Conservation (phyloP, 2,113 vertebrate genomes). For the Phainopepla nitens region DNA sequence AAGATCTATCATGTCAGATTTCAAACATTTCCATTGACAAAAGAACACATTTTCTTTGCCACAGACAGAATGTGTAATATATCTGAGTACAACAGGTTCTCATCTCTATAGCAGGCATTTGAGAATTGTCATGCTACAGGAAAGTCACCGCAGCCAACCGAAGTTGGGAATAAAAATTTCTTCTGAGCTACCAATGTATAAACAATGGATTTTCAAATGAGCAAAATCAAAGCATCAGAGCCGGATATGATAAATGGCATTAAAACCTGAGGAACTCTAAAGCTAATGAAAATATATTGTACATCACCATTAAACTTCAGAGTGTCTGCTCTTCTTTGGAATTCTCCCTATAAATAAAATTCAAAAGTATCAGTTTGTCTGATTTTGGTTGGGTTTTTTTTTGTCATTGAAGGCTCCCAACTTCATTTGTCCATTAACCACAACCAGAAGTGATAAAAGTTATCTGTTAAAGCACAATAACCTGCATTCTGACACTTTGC, state of each 20-base stretch:
- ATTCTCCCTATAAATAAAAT: neutral
- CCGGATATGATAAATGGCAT: neutral
- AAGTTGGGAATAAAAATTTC: neutral
- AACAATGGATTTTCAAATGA: neutral
- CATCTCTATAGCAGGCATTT: neutral
- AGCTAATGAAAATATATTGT: neutral
- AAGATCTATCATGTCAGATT: constrained; percentile 14
- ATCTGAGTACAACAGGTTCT: neutral
- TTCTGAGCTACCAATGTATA: neutral
- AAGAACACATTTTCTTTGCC: neutral
- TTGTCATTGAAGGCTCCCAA: neutral
- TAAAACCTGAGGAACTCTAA: neutral
- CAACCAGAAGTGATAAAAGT: neutral
- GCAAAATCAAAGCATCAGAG: neutral
- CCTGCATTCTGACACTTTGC: neutral
- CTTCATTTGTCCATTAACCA: neutral
- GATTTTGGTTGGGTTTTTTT: neutral
- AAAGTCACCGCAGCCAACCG: neutral
- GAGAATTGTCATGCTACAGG: neutral
- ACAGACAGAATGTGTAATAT: neutral
- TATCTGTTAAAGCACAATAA: neutral
- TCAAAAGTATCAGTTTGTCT: neutral
- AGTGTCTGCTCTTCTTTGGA: neutral
- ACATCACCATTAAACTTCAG: neutral
- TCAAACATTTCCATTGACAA: constrained; percentile 33